Base-by-base conservation (phyloP, 2,888 invertebrate species). In the Macaria liturata region DNA sequence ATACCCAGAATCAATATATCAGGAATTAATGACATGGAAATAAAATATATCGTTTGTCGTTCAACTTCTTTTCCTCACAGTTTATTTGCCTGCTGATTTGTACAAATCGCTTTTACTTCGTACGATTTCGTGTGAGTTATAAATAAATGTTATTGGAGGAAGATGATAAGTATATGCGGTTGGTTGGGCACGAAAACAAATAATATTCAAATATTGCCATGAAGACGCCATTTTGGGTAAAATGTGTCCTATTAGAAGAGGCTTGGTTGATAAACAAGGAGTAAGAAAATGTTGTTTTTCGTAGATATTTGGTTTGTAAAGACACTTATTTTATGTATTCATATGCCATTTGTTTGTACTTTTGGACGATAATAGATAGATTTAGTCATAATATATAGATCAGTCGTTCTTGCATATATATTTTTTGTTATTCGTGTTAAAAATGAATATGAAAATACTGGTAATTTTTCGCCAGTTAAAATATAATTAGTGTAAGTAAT, bases 1-100 rank as follows among this genome's bases (percentile, higher is more conserved):
- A 76, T 77, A 79, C 76, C 65, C 67, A 49, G 60, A 75, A 72
- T 76, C 82, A 72, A 84, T 87, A 80, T 81, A 81, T 88, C 84
- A 80, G 70, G 70, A 76, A 69, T 78, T 79, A 88, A 88, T 88
- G 87, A 83, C 63, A 72, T 84, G 83, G 86, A 86, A 87, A 78
- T 83, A 83, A 87, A 81, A 81, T 86, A 86, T 83, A 80, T 75
- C 74, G 78, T 80, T 76, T 77, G 80, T 80, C 74, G 72, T 76
- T 72, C 75, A 75, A 71, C 75, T 73, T 72, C 73, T 78, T 77
- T 78, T 76, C 72, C 76, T 76, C 73, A 68, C 76, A 80, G 76
- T 80, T 83, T 85, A 83, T 84, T 74, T 74, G 72, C 65, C 69
- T 69, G 70, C 72, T 81, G 80, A 82, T 83, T 79, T 73, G 74